Percentiles rank a stretch among this genome's conserved stretches.
Evolutionary conservation across 1,140 invertebrate genomes (phyloP).

Genomic region (Sycobia sp.): DNA sequence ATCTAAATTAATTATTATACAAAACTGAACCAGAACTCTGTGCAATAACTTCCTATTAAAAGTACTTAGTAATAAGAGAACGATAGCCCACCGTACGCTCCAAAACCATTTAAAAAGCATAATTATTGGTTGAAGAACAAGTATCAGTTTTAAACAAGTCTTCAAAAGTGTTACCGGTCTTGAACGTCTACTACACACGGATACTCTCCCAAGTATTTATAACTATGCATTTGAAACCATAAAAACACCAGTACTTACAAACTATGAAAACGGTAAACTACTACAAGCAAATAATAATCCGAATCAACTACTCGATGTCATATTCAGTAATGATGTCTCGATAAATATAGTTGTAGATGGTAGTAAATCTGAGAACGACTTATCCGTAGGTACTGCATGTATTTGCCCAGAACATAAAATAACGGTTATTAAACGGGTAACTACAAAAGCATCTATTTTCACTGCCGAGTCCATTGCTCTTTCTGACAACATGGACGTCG

Average conservation of each 20-base stretch:
- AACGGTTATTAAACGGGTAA: too few species aligned
- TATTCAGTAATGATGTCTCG: too few species aligned
- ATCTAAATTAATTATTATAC: constrained; percentile 2
- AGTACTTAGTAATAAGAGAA: not conserved
- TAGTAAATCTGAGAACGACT: not conserved
- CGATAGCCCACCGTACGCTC: not conserved
- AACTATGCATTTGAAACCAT: not conserved
- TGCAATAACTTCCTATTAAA: too few species aligned
- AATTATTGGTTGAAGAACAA: too few species aligned
- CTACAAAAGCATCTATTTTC: too few species aligned
- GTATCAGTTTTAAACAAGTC: too few species aligned
- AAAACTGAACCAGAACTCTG: too few species aligned
- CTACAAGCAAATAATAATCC: not conserved
- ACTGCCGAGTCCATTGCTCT: too few species aligned
- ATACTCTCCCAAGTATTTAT: not conserved
- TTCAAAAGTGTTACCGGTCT: not conserved
- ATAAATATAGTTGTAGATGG: not conserved
- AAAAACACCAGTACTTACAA: not conserved
- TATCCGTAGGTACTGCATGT: not conserved
- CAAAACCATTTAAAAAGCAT: not conserved
- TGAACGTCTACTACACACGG: not conserved
- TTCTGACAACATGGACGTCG: too few species aligned
- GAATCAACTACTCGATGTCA: not conserved
- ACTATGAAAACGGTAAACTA: not conserved
- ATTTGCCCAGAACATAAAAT: too few species aligned